phyloP scores from a whole-genome alignment of 2,797 vertebrate species.

The Amblyopsis hoosieri region DNA sequence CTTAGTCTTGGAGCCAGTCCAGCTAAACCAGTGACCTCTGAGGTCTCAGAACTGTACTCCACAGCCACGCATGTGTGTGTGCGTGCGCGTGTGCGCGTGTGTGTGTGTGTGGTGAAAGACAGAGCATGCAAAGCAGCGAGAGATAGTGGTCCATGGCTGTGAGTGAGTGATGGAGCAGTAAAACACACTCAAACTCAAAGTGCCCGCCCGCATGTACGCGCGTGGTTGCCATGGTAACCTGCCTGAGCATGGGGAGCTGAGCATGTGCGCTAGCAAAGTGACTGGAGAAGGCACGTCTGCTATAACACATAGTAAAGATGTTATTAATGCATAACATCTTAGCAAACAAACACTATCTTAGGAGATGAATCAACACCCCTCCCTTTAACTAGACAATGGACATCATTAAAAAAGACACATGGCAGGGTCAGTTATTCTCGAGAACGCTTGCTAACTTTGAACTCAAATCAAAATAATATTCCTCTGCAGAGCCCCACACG shows the following conservation, averaged over 20 bases:
- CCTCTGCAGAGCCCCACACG: too few species aligned
- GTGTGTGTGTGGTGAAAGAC: constrained; percentile 50
- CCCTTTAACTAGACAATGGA: too few species aligned
- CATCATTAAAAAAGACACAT: too few species aligned
- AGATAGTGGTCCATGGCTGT: constrained; percentile 47
- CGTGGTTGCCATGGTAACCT: constrained; percentile 67
- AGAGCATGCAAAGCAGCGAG: constrained; percentile 42
- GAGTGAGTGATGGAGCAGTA: constrained; percentile 70
- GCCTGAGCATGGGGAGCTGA: constrained; percentile 43
- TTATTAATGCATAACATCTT: too few species aligned
- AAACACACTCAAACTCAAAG: constrained; percentile 65
- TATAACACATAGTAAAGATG: constrained; percentile 16
- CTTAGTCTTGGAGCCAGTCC: constrained; percentile 57
- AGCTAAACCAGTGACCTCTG: constrained; percentile 48
- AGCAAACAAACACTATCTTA: too few species aligned
- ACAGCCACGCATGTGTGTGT: constrained; percentile 21
- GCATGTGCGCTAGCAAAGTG: constrained; percentile 60
- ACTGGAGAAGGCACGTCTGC: constrained; percentile 33
- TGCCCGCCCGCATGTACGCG: constrained; percentile 44
- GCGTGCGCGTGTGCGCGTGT: constrained; percentile 14
- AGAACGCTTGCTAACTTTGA: too few species aligned
- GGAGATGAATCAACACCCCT: too few species aligned
- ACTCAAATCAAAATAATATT: too few species aligned
- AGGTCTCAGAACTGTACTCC: constrained; percentile 46
- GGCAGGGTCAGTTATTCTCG: too few species aligned